These are phyloP conservation scores for Synergus umbraculus DNA, from an alignment of 2,888 invertebrate species.

Conservation along the genomic window DNA sequence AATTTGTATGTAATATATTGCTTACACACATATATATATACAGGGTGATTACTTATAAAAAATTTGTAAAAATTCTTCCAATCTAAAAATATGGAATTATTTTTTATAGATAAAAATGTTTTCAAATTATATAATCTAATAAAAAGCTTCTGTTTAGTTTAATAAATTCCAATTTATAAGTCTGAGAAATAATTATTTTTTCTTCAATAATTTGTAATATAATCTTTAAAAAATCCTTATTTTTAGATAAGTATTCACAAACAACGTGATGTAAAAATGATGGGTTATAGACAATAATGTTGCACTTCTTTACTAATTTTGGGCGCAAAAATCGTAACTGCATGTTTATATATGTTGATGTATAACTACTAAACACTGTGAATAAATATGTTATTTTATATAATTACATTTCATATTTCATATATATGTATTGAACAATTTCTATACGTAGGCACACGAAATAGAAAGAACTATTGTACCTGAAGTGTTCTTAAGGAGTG, in stretches of 20 bases:
- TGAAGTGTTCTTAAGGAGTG: too few species aligned
- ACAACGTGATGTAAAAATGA: background rate
- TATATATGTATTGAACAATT: background rate
- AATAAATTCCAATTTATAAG: background rate
- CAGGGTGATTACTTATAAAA: constrained; percentile 19
- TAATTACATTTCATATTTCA: background rate
- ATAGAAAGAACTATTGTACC: background rate
- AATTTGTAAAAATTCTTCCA: background rate
- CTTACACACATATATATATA: background rate
- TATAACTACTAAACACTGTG: background rate
- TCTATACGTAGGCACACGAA: background rate
- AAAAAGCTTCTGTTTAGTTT: background rate
- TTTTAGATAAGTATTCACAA: background rate
- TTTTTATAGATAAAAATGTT: too few species aligned
- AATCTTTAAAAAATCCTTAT: background rate
- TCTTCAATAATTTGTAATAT: background rate
- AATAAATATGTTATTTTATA: constrained; percentile 19
- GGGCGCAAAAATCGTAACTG: background rate
- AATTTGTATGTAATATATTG: background rate
- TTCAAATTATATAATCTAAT: background rate
- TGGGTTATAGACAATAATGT: background rate
- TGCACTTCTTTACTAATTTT: background rate
- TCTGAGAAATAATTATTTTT: background rate
- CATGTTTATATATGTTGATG: background rate
- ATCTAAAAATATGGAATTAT: constrained; percentile 16